Evolutionary conservation across 2,113 vertebrate species (phyloP), one percentile per base, ranked within the genome.

Genomic region (Toxotes jaculatrix): DNA sequence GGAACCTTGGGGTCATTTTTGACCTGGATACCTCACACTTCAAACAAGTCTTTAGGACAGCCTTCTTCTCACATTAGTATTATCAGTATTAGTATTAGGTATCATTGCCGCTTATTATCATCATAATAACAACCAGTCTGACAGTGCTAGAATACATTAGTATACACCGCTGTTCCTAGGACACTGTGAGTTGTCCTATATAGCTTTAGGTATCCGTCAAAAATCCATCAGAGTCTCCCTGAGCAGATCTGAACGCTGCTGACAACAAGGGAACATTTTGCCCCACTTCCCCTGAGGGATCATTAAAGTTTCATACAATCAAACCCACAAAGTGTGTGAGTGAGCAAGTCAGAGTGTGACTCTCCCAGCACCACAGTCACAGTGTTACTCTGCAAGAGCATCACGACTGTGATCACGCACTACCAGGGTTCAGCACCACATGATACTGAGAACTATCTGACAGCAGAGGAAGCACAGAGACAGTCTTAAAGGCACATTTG

Each of bases 281-380:
- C 16, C 45, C 63, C 17, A n/a, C 72, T 74, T 78, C 61, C 84
- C 80, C 32, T 0, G 77, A 82, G 69, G 78, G 45, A 36, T 84
- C 70, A 77, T 90, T 85, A 84, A 79, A 74, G 64, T 64, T 83
- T 65, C 55, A 82, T 83, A 57, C 80, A 80, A 69, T 82, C 62
- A 57, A n/a, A 69, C 70, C 63, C 51, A 62, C 76, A 40, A 63
- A 73, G 74, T 64, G 63, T 38, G 38, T 4, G 47, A 49, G 67
- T 19, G 49, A 40, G 32, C 1, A 16, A 67, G 57, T 43, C 56
- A 13, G 45, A 74, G 77, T 32, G 7, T 13, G 19, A 21, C 73
- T 71, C 36, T 34, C 62, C 14, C 69, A 56, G 40, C 8, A 16
- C 43, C 55, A 68, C 23, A 21, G 61, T 69, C 51, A 38, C 47